Percentiles rank a stretch among this genome's conserved stretches.
These are phyloP conservation scores for Eupithecia exiguata DNA, from an alignment of 2,888 invertebrate genomes.

Conservation along the genomic window DNA sequence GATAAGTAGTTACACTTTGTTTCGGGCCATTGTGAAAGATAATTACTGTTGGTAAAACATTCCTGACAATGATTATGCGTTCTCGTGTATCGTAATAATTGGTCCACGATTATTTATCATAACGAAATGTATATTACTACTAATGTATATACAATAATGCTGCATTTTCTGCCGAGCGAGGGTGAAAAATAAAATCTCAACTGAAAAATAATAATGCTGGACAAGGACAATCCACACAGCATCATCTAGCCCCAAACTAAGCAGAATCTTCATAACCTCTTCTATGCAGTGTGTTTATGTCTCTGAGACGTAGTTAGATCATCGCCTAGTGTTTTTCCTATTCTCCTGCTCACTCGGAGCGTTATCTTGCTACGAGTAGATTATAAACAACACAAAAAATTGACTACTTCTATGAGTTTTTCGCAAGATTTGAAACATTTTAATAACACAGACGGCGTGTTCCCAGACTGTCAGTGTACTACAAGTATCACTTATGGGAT, in stretches of 20 bases:
- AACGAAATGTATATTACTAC: too few species aligned
- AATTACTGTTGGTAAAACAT: constrained; percentile 54
- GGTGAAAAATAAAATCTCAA: background rate
- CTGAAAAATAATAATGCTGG: background rate
- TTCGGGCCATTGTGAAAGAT: constrained; percentile 58
- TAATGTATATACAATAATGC: constrained; percentile 44
- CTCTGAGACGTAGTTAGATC: background rate
- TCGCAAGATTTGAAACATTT: too few species aligned
- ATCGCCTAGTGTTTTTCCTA: background rate
- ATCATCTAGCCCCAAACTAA: too few species aligned
- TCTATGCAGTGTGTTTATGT: background rate
- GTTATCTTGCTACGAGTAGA: background rate
- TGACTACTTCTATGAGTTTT: too few species aligned
- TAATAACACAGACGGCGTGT: too few species aligned
- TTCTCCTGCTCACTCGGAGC: background rate
- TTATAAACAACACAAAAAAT: background rate
- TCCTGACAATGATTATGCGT: constrained; percentile 45
- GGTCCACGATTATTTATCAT: constrained; percentile 45
- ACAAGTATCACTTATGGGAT: too few species aligned
- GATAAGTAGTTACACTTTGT: constrained; percentile 51
- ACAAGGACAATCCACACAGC: too few species aligned
- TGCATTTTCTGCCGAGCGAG: constrained; percentile 13
- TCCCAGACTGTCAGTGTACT: too few species aligned
- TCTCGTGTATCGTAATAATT: constrained; percentile 45
- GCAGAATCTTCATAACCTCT: background rate